These are phyloP conservation scores for Calyptommatus sinebrachiatus DNA, from an alignment of 2,113 vertebrate genomes.

Conservation along the genomic window DNA sequence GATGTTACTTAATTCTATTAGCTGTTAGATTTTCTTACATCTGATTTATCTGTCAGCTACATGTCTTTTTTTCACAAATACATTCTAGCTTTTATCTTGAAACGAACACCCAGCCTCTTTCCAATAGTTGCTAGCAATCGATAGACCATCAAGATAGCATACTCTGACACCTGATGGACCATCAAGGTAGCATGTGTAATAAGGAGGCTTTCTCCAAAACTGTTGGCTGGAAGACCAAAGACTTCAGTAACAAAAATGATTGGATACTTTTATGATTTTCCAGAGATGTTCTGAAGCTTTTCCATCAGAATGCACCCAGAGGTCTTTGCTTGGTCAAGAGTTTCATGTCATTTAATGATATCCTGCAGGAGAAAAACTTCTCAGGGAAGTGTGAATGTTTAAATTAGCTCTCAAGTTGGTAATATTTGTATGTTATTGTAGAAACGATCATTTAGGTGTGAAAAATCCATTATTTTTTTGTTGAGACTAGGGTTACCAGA, in stretches of 20 bases:
- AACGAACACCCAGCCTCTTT: slow-evolving; percentile 43
- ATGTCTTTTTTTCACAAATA: slow-evolving; percentile 44
- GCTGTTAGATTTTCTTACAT: slow-evolving; percentile 29
- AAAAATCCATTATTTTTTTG: not conserved
- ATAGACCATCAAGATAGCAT: slow-evolving; percentile 35
- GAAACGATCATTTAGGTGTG: slow-evolving; percentile 30
- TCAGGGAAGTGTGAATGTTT: not conserved
- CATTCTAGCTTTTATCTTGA: slow-evolving; percentile 31
- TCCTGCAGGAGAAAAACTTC: not conserved
- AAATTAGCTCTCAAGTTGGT: not conserved
- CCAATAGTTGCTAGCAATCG: slow-evolving; percentile 39
- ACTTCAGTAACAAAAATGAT: slow-evolving; percentile 43
- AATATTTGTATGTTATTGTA: slow-evolving; percentile 5
- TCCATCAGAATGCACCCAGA: not conserved
- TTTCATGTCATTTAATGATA: not conserved
- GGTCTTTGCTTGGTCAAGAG: not conserved
- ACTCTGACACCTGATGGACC: slow-evolving; percentile 10
- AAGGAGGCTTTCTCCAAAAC: slow-evolving; percentile 25
- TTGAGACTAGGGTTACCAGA: no score
- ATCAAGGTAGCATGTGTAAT: slow-evolving; percentile 44
- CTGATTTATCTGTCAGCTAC: slow-evolving; percentile 5
- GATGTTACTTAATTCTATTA: slow-evolving; percentile 28
- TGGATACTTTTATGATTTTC: not conserved
- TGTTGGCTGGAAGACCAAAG: slow-evolving; percentile 47
- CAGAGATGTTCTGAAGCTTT: not conserved